Evolutionary conservation across 2,888 invertebrate genomes (phyloP), one percentile per base, ranked within the genome.

Genomic region (Phasia obesa): DNA sequence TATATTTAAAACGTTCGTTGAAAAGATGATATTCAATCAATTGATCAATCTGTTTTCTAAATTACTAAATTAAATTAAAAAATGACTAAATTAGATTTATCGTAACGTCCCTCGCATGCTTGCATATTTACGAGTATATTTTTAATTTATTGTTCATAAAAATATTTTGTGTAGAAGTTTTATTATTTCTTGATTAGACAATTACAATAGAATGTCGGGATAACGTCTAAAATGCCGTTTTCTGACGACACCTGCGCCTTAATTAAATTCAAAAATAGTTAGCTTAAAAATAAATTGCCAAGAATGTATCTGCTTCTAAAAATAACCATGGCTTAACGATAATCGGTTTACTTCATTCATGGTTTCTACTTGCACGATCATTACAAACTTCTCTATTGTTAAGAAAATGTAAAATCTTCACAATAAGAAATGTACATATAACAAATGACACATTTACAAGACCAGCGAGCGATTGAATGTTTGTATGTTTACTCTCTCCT

Each of bases 241-340:
- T n/a, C 47, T 57, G 64, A 44, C 57, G 67, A 67, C 77, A 73
- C 49, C 73, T 73, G 55, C 77, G 69, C 67, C 62, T 77, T 73
- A 15, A 51, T 19, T n/a, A 21, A 53, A 38, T 19, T 15, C 11
- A 70, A 44, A 53, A 38, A 21, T 21, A 23, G 23, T 55, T 6
- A 11, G 11, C 64, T 35, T 53, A 59, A n/a, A 42, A 67, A 47
- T 70, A 60, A 81, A 42, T 73, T 42, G 42, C 42, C 59, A 76
- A 44, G 27, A 21, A 42, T 65, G 42, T 21, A 19, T 53, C 11
- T 60, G 13, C 13, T 77, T 55, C 70, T 77, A 77, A 77, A 77
- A 77, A 77, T 70, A 77, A 25, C 51, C 62, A 77, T 70, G 70
- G 53, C 57, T 78, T 71, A 55, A 21, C 23, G 21, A 3, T 47